phyloP scores from a whole-genome alignment of 2,888 invertebrate genomes.

The Seira musarum region DNA sequence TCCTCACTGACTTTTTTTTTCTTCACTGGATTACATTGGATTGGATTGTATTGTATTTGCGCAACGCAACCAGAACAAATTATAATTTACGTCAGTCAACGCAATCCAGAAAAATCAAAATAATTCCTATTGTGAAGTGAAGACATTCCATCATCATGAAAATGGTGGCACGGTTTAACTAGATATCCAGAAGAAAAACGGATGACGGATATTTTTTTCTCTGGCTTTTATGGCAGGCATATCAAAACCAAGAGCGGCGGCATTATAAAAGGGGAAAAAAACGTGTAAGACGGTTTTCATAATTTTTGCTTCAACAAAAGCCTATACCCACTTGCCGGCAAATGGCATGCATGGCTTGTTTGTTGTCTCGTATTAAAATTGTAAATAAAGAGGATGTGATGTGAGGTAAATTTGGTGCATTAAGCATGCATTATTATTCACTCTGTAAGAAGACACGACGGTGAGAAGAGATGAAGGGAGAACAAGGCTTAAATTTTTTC shows the following conservation, averaged over 20 bases:
- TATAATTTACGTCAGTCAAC: conserved; percentile 48
- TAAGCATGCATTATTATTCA: conserved; percentile 30
- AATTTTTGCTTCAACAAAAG: conserved; percentile 18
- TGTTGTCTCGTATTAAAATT: no score
- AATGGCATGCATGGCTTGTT: conserved; percentile 34
- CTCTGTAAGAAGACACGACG: no score
- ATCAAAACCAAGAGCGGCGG: conserved; percentile 13
- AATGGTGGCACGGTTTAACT: conserved; percentile 36
- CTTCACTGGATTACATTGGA: neutral
- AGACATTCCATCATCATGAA: no score
- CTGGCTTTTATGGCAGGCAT: conserved; percentile 8
- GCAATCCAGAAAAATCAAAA: conserved; percentile 19
- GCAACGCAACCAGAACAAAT: conserved; percentile 16
- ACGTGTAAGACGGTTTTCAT: conserved; percentile 3
- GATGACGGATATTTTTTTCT: no score
- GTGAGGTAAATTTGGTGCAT: conserved; percentile 22
- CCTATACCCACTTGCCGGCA: conserved; percentile 13
- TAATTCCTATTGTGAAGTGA: conserved; percentile 34
- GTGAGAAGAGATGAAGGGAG: no score
- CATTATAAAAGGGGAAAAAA: conserved; percentile 35
- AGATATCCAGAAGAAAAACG: conserved; percentile 37
- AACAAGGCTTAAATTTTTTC: conserved; percentile 22
- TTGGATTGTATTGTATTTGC: neutral
- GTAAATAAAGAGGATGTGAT: conserved; percentile 47
- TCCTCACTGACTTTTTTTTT: neutral